phyloP scores from a whole-genome alignment of 2,797 vertebrate species.

The Calcarius lapponicus region DNA sequence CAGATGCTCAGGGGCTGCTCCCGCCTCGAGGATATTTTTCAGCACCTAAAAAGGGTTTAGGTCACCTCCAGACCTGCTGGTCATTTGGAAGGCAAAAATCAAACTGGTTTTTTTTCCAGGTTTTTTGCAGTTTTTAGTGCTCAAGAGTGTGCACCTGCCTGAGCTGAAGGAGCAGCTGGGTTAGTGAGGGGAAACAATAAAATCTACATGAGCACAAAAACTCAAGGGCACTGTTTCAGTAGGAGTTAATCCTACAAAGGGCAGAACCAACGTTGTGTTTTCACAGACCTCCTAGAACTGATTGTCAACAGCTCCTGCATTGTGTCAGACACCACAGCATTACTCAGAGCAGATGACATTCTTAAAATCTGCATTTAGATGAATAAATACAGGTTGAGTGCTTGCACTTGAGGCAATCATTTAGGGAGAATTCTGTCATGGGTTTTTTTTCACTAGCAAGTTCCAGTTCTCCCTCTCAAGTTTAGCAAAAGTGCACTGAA shows the following conservation, averaged over 20 bases:
- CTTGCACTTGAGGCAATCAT: neutral
- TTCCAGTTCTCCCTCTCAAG: neutral
- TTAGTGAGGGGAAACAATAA: neutral
- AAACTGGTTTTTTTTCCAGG: neutral
- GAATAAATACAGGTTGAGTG: neutral
- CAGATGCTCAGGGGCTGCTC: neutral
- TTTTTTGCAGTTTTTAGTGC: too few relatives aligned
- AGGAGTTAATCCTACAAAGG: neutral
- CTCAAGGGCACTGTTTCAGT: neutral
- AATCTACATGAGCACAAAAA: neutral
- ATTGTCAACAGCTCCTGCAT: neutral
- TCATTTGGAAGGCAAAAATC: neutral
- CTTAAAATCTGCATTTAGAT: constrained; percentile 34
- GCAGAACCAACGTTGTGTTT: neutral
- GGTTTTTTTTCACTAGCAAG: neutral
- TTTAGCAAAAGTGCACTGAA: neutral
- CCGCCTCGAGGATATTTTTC: neutral
- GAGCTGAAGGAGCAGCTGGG: neutral
- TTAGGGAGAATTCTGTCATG: neutral
- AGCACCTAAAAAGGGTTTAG: neutral
- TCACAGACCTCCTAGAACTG: neutral
- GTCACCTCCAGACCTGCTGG: neutral
- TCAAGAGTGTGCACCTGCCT: neutral
- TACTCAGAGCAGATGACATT: neutral
- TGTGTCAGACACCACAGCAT: neutral